Evolutionary conservation across 2,113 vertebrate genomes (phyloP), one percentile per base, ranked within the genome.

Genomic region (Sylvia atricapilla): DNA sequence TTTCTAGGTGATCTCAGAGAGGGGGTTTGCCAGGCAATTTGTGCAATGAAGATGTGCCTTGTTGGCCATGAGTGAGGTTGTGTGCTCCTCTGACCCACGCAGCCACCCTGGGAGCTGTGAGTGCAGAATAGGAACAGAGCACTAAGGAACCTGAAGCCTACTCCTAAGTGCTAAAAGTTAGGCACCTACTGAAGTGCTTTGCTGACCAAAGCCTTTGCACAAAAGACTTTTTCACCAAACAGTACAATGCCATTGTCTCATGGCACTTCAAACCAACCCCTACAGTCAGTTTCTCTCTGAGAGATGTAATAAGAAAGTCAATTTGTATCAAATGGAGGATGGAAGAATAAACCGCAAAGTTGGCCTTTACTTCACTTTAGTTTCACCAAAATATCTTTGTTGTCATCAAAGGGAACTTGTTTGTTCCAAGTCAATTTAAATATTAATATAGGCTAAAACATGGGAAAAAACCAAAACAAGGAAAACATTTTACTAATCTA

Each of bases 351-450:
- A 74, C 43, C 14, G 68, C 35, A 27, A 15, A 74, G 31, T 13
- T 74, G 55, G 27, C 23, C 35, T 85, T 89, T 77, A 41, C 11
- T 17, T 92, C 0, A 0, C 20, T 90, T 84, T 33, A 43, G 24
- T 87, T 92, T 78, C 41, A 41, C 55, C 50, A 50, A 84, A 90
- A 79, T 44, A 39, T 90, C 56, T 62, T 31, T n/a, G 50, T 60
- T 93, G 60, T 81, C n/a, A 81, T 93, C 76, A 90, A 87, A 94
- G 33, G 28, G 44, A 78, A 59, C 25, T 56, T 96, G 28, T 47
- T 77, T 84, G 18, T 89, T 95, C 44, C 66, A 76, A 62, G 58
- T 68, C 4, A 69, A 85, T 93, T 92, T 89, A 89, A 95, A 95
- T 82, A 92, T 81, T 68, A 79, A 86, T 89, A 43, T 33, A 68